These are phyloP conservation scores for Acanthochromis polyacanthus DNA, from an alignment of 2,113 vertebrate species.

Conservation along the genomic window DNA sequence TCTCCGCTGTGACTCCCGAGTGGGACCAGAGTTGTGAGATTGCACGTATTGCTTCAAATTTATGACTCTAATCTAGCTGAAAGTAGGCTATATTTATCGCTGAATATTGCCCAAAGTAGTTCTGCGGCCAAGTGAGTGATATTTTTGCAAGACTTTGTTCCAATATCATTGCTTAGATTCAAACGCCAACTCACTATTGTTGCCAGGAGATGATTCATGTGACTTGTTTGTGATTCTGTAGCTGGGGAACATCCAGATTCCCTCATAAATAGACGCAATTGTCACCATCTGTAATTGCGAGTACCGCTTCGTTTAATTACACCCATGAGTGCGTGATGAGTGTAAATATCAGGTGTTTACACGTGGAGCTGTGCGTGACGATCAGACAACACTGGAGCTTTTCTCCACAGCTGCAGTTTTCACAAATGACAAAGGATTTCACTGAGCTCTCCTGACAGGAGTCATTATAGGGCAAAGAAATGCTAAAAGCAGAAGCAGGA, in stretches of 20 bases:
- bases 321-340: slow-evolving; percentile 21
- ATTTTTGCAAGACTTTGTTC: slow-evolving; percentile 32
- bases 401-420: slow-evolving; percentile 4
- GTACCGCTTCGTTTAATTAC: slow-evolving; percentile 48
- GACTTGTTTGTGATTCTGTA: slow-evolving; percentile 33
- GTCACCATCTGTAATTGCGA: slow-evolving; percentile 52
- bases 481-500: slow-evolving; percentile 53
- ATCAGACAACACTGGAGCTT: neutral
- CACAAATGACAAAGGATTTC: slow-evolving; percentile 35
- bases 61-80: slow-evolving; percentile 1
- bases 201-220: slow-evolving; percentile 51
- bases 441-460: slow-evolving; percentile 34
- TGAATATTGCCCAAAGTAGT: slow-evolving; percentile 12
- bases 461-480: slow-evolving; percentile 30
- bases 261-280: slow-evolving; percentile 45
- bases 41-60: slow-evolving; percentile 6
- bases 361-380: neutral
- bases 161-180: slow-evolving; percentile 26
- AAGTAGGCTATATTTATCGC: slow-evolving; percentile 32
- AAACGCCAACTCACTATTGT: slow-evolving; percentile 25
- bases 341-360: slow-evolving; percentile 34
- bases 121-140: slow-evolving; percentile 30
- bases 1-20: neutral
- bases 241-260: slow-evolving; percentile 53
- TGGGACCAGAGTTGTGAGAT: neutral